Percentiles rank a stretch among this genome's conserved stretches.
phyloP scores from a whole-genome alignment of 1,140 invertebrate species.

The Tetraneura akinire region DNA sequence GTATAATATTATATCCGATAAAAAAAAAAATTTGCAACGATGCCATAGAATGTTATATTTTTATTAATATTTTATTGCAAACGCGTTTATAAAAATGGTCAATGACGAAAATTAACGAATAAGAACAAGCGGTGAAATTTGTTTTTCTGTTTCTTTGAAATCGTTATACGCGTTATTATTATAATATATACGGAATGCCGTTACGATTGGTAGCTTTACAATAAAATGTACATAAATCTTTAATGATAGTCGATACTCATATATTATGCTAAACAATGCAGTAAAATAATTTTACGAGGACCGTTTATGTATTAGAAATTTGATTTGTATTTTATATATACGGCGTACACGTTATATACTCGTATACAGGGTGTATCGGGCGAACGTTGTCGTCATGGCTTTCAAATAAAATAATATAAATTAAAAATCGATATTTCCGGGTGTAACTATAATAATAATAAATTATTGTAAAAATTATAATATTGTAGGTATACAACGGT shows the following conservation, averaged over 20 bases:
- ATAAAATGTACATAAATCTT: constrained; percentile 27
- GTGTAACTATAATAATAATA: no score
- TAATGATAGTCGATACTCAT: neutral
- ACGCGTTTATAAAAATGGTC: neutral
- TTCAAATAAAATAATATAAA: no score
- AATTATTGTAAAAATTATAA: no score
- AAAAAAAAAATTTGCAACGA: no score
- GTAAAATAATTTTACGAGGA: neutral
- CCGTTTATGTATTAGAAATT: neutral
- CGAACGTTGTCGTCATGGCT: no score
- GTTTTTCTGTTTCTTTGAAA: neutral
- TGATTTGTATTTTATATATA: neutral
- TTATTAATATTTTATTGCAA: no score
- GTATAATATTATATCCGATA: no score
- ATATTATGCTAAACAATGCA: neutral
- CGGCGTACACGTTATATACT: no score
- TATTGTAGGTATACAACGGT: no score
- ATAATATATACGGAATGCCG: neutral
- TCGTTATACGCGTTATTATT: neutral
- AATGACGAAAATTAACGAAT: neutral
- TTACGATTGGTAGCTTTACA: constrained; percentile 8
- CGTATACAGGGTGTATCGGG: no score
- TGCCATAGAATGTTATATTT: no score
- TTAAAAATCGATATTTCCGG: no score
- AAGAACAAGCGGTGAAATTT: neutral